These are phyloP conservation scores for Euborellia annulipes DNA, from an alignment of 1,140 invertebrate species.

Conservation along the genomic window DNA sequence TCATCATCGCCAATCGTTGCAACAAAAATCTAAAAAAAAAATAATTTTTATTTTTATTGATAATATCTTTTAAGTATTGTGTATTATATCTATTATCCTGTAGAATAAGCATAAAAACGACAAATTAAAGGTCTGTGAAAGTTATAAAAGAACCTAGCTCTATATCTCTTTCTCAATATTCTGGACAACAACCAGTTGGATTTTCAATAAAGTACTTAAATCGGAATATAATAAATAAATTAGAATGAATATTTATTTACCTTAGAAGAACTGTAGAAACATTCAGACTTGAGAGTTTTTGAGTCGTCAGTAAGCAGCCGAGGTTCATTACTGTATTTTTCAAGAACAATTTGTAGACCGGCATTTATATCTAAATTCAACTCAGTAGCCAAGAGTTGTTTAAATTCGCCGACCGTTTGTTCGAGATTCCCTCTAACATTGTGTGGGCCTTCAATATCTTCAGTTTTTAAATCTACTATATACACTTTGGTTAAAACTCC, in stretches of 20 bases:
- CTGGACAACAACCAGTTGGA: no score
- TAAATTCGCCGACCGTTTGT: constrained; percentile 43
- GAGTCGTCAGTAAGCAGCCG: constrained; percentile 31
- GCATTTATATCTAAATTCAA: constrained; percentile 29
- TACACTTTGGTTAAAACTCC: constrained; percentile 46
- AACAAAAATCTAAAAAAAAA: constrained; percentile 15
- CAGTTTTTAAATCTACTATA: constrained; percentile 39
- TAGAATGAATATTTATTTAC: constrained; percentile 18
- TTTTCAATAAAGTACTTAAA: no score
- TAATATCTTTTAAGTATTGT: no score
- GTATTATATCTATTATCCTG: no score
- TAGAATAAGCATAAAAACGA: no score
- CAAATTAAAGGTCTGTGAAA: no score
- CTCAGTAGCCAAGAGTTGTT: constrained; percentile 33
- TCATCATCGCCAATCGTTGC: constrained; percentile 11
- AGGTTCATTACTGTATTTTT: constrained; percentile 32
- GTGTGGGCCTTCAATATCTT: constrained; percentile 43
- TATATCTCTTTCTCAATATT: no score
- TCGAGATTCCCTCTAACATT: constrained; percentile 39
- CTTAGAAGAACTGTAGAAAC: constrained; percentile 35
- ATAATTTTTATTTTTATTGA: no score
- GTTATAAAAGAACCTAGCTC: no score
- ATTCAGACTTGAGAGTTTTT: constrained; percentile 31
- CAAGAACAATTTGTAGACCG: constrained; percentile 32
- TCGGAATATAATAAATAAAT: no score